phyloP scores from a whole-genome alignment of 2,888 invertebrate genomes.

The Calephelis perditalis region DNA sequence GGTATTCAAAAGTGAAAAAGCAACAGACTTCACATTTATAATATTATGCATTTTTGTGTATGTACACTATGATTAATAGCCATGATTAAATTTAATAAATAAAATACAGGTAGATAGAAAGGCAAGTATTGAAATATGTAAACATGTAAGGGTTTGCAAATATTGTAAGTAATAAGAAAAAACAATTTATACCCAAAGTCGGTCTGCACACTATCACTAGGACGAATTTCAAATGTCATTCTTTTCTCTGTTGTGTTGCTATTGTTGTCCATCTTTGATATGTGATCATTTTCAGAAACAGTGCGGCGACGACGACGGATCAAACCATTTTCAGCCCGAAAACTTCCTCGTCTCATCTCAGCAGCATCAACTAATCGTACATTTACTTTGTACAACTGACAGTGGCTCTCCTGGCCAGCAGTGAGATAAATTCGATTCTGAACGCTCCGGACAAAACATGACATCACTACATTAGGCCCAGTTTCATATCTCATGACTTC shows the following conservation, averaged over 20 bases:
- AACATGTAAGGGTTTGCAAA: no score
- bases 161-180: no score
- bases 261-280: conserved; percentile 62
- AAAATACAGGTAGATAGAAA: no score
- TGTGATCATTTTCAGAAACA: conserved; percentile 74
- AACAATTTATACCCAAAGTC: conserved; percentile 81
- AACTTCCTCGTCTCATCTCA: conserved; percentile 76
- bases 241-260: conserved; percentile 74
- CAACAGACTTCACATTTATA: no score
- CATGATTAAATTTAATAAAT: no score
- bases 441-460: conserved; percentile 86
- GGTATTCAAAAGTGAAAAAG: no score
- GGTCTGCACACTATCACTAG: conserved; percentile 89
- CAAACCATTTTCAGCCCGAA: conserved; percentile 69
- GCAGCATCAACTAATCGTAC: conserved; percentile 76
- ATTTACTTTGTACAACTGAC: conserved; percentile 88
- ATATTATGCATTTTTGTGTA: no score
- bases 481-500: conserved; percentile 94
- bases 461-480: conserved; percentile 94
- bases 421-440: conserved; percentile 88
- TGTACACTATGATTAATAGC: no score
- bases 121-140: no score
- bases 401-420: conserved; percentile 95
- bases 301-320: conserved; percentile 67
- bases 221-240: conserved; percentile 86